A percentile compares a stretch with the other conserved stretches of the same genome.
phyloP scores from a whole-genome alignment of 1,140 invertebrate species.

The Scaptomyza hsui region DNA sequence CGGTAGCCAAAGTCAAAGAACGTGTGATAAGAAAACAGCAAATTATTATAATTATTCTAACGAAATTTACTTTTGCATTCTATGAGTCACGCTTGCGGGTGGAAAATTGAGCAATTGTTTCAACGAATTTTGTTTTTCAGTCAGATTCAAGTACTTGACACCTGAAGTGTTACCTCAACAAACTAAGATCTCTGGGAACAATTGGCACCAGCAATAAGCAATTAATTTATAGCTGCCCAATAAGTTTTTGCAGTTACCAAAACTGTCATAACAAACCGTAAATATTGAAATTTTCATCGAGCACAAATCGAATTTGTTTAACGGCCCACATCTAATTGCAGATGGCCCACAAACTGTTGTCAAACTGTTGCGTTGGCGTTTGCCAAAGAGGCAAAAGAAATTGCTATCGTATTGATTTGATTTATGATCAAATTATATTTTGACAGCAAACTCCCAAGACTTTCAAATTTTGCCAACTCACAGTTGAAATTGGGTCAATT shows the following conservation, averaged over 20 bases:
- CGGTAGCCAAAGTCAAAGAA: slow-evolving; percentile 40
- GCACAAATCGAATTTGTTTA: not conserved
- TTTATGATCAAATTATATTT: slow-evolving; percentile 64
- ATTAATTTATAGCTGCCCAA: slow-evolving; percentile 8
- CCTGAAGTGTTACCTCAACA: slow-evolving; percentile 45
- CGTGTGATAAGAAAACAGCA: slow-evolving; percentile 4
- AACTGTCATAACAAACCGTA: slow-evolving; percentile 9
- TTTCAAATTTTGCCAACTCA: slow-evolving; percentile 65
- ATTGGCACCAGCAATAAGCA: slow-evolving; percentile 16
- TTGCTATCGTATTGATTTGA: slow-evolving; percentile 56
- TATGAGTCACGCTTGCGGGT: not conserved
- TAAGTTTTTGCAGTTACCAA: not conserved
- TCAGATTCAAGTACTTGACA: slow-evolving; percentile 57
- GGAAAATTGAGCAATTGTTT: slow-evolving; percentile 15
- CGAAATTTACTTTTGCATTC: not conserved
- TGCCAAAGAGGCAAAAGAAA: slow-evolving; percentile 40
- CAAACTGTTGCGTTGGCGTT: slow-evolving; percentile 33
- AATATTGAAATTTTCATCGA: slow-evolving; percentile 5
- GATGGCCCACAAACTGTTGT: slow-evolving; percentile 46
- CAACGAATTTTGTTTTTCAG: slow-evolving; percentile 35
- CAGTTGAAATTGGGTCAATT: slow-evolving; percentile 73
- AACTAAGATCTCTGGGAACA: slow-evolving; percentile 1
- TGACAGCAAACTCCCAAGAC: slow-evolving; percentile 50
- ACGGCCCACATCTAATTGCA: slow-evolving; percentile 64
- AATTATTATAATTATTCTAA: slow-evolving; percentile 8